Base-by-base conservation (phyloP, 2,797 vertebrate genomes). In the Rachycentron canadum region DNA sequence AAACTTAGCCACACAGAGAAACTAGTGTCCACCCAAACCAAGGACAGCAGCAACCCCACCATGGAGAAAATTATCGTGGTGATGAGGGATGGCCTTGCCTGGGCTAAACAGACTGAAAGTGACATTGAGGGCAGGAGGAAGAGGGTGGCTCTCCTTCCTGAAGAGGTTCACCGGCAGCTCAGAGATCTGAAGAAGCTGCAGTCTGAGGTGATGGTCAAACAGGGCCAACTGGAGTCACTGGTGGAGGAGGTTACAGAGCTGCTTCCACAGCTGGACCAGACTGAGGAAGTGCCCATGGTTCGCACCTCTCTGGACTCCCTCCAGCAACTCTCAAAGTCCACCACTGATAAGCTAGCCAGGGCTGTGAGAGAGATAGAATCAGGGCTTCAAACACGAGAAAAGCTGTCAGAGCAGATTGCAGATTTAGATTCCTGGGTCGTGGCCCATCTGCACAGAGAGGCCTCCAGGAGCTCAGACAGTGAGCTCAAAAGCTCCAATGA, bases 101-200 rank as follows among this genome's bases (percentile, higher is more conserved):
- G 96, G 97, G 93, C 96, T 1, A 97, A 92, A 79, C 94, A 94
- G 80, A 94, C 91, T 0, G 93, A 95, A 77, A 87, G 86, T 16
- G 86, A 94, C 73, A 94, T 95, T 2, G 91, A 93, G 57, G 91
- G 94, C 2, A 82, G 80, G 41, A 87, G 91, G 77, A 92, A 83
- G 66, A 93, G 93, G 70, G 90, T 96, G 45, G 92, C 96, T 7
- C 93, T 99, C 80, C 94, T 97, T 21, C 97, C 97, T 0, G 95
- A 94, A 30, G 91, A 95, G 69, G 94, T 99, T 64, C 93, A 96
- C 76, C 90, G 89, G 21, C 96, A 98, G 87, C 96, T 98, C 78
- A 89, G 92, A 88, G 95, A 90, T 64, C 94, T 96, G 28, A 96
- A 97, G 88, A 94, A 94, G 75, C 73, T 94, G 45, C 96, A 95